These are phyloP conservation scores for Scaptomyza pallida DNA, from an alignment of 1,140 invertebrate species.

Conservation along the genomic window DNA sequence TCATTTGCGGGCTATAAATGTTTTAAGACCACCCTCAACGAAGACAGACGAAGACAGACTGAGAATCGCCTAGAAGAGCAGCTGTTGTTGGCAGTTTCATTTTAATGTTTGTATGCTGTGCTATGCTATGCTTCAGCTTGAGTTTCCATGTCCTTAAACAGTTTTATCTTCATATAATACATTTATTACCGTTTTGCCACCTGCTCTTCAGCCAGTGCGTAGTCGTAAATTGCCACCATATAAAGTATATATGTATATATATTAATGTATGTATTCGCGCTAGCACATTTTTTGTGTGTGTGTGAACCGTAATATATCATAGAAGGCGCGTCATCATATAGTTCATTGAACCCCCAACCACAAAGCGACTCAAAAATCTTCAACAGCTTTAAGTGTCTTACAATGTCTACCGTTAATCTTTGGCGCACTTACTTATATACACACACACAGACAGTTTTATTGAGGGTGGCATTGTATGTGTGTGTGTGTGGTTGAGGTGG, in stretches of 20 bases:
- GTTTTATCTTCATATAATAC: slow-evolving; percentile 53
- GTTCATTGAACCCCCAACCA: slow-evolving; percentile 74
- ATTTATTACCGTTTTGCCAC: slow-evolving; percentile 44
- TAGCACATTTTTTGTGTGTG: slow-evolving; percentile 11
- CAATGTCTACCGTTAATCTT: slow-evolving; percentile 79
- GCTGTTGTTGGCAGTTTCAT: slow-evolving; percentile 6
- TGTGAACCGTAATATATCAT: slow-evolving; percentile 66
- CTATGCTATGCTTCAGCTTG: not conserved
- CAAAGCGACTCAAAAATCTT: slow-evolving; percentile 73
- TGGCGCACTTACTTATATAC: slow-evolving; percentile 50
- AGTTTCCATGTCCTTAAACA: slow-evolving; percentile 34
- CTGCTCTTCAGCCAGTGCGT: slow-evolving; percentile 31
- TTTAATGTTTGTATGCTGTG: slow-evolving; percentile 1
- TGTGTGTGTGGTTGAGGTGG: slow-evolving; percentile 19
- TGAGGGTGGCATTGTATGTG: slow-evolving; percentile 17
- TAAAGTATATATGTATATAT: slow-evolving; percentile 6
- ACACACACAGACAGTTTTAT: slow-evolving; percentile 25
- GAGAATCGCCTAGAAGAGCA: slow-evolving; percentile 15
- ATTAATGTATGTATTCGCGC: slow-evolving; percentile 10
- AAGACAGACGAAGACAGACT: slow-evolving; percentile 1
- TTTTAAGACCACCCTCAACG: not conserved
- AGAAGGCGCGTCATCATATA: slow-evolving; percentile 63
- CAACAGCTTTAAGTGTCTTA: slow-evolving; percentile 79
- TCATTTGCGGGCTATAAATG: slow-evolving; percentile 12
- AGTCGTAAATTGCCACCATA: slow-evolving; percentile 37